Conservation (phyloP, 1,140 invertebrate species). For the Formica selysi region DNA sequence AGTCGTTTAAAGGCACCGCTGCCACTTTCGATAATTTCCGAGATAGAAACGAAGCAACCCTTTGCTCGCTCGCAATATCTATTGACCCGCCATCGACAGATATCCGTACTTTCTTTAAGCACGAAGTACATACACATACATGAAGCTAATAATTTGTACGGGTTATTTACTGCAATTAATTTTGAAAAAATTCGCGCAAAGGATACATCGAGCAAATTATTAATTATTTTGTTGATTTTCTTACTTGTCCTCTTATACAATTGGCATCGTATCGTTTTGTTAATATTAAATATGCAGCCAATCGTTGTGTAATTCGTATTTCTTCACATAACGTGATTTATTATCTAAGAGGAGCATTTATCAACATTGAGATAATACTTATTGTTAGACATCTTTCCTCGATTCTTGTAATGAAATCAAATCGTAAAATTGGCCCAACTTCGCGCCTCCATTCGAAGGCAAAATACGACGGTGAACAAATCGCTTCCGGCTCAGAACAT, state of each 20-base stretch:
- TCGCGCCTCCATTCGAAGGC: conserved; percentile 20
- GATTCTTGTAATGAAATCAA: neutral
- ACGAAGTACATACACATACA: too few species aligned
- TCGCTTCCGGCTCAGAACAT: conserved; percentile 22
- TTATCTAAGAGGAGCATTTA: neutral
- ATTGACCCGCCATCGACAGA: conserved; percentile 18
- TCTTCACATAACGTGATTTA: neutral
- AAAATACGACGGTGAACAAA: conserved; percentile 41
- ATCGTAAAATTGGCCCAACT: neutral
- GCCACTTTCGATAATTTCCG: conserved; percentile 42
- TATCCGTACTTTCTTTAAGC: conserved; percentile 9
- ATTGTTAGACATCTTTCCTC: neutral
- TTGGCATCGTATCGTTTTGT: neutral
- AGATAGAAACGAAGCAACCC: neutral
- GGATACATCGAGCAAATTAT: neutral
- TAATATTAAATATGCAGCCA: neutral
- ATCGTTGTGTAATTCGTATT: neutral
- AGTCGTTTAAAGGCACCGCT: conserved; percentile 4
- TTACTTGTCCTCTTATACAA: too few species aligned
- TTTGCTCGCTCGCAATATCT: neutral
- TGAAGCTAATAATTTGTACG: conserved; percentile 23
- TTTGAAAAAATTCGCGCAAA: neutral
- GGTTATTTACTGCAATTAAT: neutral
- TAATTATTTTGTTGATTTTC: too few species aligned
- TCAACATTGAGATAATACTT: neutral